Base-by-base conservation (phyloP, 2,113 vertebrate genomes). In the Hyperopisus bebe region DNA sequence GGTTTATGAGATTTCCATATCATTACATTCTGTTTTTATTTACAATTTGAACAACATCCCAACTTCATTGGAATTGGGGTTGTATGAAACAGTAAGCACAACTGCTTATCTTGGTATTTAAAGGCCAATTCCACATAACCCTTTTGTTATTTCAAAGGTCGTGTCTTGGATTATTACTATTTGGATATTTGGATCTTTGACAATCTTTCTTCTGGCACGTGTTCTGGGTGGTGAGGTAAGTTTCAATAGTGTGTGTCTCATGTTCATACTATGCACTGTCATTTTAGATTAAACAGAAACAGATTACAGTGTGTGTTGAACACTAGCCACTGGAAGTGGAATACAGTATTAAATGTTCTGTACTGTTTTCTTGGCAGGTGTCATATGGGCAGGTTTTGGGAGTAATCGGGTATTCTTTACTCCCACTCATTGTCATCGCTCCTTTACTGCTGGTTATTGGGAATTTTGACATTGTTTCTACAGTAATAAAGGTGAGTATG, bases 101-200 rank as follows among this genome's bases (percentile, higher is more conserved):
- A 66, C 70, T 39, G 15, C 31, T 39, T 19, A 42, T 80, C 35
- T 42, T 77, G 31, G 35, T 77, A 17, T 15, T 77, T 80, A 42
- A 80, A 80, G 15, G 35, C 1, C 35, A 19, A 31, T 70, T 31
- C n/a, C n/a, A 70, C 3, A 31, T 70, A 31, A 70, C n/a, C n/a
- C 27, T 70, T 80, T 42, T 42, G 13, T 42, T 80, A 42, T 80
- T 80, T 80, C 53, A 82, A 93, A 99, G 98, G 98, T 99, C 90
- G 98, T 99, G 92, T 99, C 98, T 89, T 99, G 98, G 98, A 99
- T 99, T 92, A 98, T 99, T 95, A 99, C 98, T 91, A 99, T 99
- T 95, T 99, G 98, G 98, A 98, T 99, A 95, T 99, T 99, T 96
- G 98, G 98, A 92, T 99, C 98, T 19, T 92, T 99, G 93, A 99